These are phyloP conservation scores for Graphium colonna DNA, from an alignment of 2,888 invertebrate species.

Conservation along the genomic window DNA sequence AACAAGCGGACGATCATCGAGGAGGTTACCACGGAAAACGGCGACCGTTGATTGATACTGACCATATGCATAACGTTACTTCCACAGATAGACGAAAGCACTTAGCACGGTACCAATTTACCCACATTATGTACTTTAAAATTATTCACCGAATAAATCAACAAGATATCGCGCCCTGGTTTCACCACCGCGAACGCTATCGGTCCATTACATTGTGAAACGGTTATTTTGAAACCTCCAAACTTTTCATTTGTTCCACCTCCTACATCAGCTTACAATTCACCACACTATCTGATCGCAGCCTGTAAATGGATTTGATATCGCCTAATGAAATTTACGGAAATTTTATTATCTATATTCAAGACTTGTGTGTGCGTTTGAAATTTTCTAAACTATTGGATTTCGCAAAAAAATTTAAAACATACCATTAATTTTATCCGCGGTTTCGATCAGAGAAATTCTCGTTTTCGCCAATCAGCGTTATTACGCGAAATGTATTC, in stretches of 20 bases:
- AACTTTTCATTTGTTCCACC: slow-evolving; percentile 22
- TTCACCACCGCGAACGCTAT: slow-evolving; percentile 19
- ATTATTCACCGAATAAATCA: slow-evolving; percentile 24
- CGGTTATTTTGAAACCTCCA: slow-evolving; percentile 22
- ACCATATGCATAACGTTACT: slow-evolving; percentile 20
- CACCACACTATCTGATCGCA: slow-evolving; percentile 5
- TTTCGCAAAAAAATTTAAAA: not conserved
- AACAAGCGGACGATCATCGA: slow-evolving; percentile 16
- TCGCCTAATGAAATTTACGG: not conserved
- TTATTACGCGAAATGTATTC: not conserved
- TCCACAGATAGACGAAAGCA: slow-evolving; percentile 21
- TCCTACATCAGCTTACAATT: slow-evolving; percentile 6
- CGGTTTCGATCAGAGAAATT: not conserved
- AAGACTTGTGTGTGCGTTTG: not conserved
- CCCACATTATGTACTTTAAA: slow-evolving; percentile 22
- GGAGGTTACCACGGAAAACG: slow-evolving; percentile 21
- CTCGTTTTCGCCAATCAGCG: not conserved
- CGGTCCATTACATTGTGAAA: slow-evolving; percentile 24
- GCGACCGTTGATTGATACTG: slow-evolving; percentile 20
- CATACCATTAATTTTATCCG: not conserved
- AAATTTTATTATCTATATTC: not conserved
- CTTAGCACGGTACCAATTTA: slow-evolving; percentile 20
- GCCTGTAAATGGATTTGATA: slow-evolving; percentile 4
- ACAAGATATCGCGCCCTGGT: slow-evolving; percentile 23
- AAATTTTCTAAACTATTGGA: not conserved